Conservation (phyloP, 2,888 invertebrate genomes). For the Caenorhabditis sinica region DNA sequence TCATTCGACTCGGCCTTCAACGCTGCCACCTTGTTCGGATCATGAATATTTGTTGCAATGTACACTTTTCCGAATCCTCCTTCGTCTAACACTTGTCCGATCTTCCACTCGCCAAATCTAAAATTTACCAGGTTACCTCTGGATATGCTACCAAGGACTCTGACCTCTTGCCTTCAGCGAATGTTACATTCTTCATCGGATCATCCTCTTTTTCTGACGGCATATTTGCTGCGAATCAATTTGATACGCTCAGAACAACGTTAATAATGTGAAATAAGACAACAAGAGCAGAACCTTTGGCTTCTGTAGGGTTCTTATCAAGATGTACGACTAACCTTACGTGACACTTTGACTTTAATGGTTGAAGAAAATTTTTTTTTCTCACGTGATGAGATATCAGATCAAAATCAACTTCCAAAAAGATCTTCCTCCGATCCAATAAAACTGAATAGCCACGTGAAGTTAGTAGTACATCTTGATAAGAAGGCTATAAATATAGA, state of each 20-base stretch:
- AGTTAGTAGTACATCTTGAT: too few relatives aligned
- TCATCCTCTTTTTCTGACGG: constrained; percentile 59
- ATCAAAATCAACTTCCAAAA: too few relatives aligned
- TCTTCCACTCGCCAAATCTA: constrained; percentile 75
- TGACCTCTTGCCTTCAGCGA: constrained; percentile 52
- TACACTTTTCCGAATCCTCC: constrained; percentile 80
- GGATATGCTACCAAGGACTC: neutral
- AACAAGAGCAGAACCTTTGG: neutral
- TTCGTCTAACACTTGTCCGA: constrained; percentile 75
- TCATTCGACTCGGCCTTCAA: constrained; percentile 80
- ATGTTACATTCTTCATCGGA: constrained; percentile 62
- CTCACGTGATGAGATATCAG: too few relatives aligned
- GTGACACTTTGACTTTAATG: too few relatives aligned
- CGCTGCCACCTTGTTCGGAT: constrained; percentile 69
- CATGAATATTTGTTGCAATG: constrained; percentile 48
- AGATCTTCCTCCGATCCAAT: too few relatives aligned
- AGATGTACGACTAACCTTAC: neutral
- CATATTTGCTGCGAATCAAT: constrained; percentile 34
- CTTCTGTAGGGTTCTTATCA: neutral
- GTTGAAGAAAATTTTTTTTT: too few relatives aligned
- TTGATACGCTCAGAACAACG: constrained; percentile 24
- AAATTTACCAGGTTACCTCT: neutral
- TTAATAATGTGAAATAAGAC: constrained; percentile 28
- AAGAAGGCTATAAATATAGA: too few relatives aligned
- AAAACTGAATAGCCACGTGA: too few relatives aligned